Evolutionary conservation across 2,113 vertebrate genomes (phyloP), one percentile per base, ranked within the genome.

Genomic region (Dicrurus megarhynchus): DNA sequence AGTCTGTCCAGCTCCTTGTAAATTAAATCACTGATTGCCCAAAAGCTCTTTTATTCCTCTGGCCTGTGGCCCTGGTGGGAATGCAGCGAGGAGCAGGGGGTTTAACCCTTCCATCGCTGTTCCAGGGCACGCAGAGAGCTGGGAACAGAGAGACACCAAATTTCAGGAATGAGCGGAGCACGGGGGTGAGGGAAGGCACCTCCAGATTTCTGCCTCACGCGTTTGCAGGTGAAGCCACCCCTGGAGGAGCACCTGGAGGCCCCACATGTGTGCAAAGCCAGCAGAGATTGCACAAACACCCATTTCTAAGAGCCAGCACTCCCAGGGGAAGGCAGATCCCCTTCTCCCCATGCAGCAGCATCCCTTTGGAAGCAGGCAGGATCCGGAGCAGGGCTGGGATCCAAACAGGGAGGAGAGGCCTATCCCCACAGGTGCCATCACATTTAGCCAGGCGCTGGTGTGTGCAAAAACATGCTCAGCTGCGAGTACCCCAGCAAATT

Each of bases 321-420:
- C 18, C 9, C 61, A 18, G 64, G 39, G 60, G 16, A 81, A 16
- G 50, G 55, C 18, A 67, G 32, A 63, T 7, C 42, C 26, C 71
- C 50, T 41, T 39, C 17, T 67, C 9, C 28, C 28, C 26, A 1
- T 3, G 8, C 41, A 18, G 32, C 13, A 64, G 78, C 47, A n/a
- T 32, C 59, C 22, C 11, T 49, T 1, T 13, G 55, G 14, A 6
- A 22, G 8, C 15, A 37, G 67, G 52, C 71, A 59, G 89, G 75
- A 23, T 32, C 13, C 13, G 23, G 64, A 55, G 8, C 21, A 23
- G 71, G 57, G 61, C 83, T 61, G 83, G 67, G 49, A 81, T 63
- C 52, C 21, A 3, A 3, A 2, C 0, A 0, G 87, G 47, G 37
- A 59, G 35, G 19, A 30, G 7, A 74, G 26, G 19, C 64, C 84